Conservation (phyloP, 2,888 invertebrate genomes). For the Epistrophe grossulariae region DNA sequence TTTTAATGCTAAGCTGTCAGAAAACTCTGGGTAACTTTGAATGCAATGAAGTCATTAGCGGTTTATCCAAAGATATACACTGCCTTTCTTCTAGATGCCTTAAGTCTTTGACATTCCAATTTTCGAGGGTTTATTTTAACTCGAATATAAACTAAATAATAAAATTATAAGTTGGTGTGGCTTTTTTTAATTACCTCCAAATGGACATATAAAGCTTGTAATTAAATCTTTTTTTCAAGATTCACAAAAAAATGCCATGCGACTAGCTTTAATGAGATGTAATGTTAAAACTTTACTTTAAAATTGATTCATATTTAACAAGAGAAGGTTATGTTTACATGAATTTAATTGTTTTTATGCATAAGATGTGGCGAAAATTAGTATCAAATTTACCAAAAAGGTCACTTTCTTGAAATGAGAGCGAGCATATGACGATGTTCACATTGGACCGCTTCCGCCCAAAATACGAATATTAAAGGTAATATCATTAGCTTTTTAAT, state of each 20-base stretch:
- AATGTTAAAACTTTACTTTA: neutral
- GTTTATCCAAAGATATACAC: neutral
- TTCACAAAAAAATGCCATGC: too few species aligned
- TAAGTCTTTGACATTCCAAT: neutral
- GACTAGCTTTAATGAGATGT: neutral
- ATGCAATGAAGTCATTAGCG: conserved; percentile 31
- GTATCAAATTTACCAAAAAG: too few species aligned
- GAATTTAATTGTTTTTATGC: too few species aligned
- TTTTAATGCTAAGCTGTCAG: conserved; percentile 39
- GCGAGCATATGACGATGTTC: too few species aligned
- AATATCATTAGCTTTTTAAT: too few species aligned
- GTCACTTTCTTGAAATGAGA: too few species aligned
- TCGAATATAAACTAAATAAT: neutral
- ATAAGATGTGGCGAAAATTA: too few species aligned
- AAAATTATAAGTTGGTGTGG: neutral
- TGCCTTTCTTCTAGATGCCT: neutral
- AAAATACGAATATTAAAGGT: too few species aligned
- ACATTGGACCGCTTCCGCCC: too few species aligned
- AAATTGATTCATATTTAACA: neutral
- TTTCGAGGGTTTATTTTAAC: neutral
- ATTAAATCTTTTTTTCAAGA: neutral
- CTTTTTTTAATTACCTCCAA: neutral
- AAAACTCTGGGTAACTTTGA: conserved; percentile 15
- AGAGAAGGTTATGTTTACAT: neutral
- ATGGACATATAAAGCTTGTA: neutral